Percentiles rank a stretch among this genome's conserved stretches.
Conservation (phyloP, 2,113 vertebrate genomes). For the Typhlomys cinereus region DNA sequence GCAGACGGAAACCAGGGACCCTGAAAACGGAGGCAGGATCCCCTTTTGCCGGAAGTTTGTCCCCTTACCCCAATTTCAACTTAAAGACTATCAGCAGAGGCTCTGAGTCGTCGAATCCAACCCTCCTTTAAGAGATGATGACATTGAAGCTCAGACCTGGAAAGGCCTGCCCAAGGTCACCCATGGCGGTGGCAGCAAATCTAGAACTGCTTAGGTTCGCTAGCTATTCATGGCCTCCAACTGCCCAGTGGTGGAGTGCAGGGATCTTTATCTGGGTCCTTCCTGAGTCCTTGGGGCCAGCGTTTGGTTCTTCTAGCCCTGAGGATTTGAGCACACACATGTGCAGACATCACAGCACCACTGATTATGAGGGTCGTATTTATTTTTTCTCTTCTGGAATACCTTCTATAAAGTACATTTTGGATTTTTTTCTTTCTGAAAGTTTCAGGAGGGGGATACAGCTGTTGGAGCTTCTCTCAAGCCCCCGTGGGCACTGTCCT, state of each 20-base stretch:
- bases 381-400: slow-evolving; percentile 27
- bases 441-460: not conserved
- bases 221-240: slow-evolving; percentile 34
- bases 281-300: slow-evolving; percentile 16
- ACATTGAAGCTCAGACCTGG: slow-evolving; percentile 36
- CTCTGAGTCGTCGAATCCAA: slow-evolving; percentile 36
- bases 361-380: not conserved
- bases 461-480: slow-evolving; percentile 39
- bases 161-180: slow-evolving; percentile 70
- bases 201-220: slow-evolving; percentile 2
- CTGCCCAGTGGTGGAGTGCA: not conserved
- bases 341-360: not conserved
- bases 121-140: slow-evolving; percentile 55
- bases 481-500: slow-evolving; percentile 51
- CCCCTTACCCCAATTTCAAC: not conserved
- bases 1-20: not conserved
- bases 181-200: slow-evolving; percentile 41
- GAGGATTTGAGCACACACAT: not conserved
- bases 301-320: not conserved
- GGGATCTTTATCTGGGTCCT: not conserved
- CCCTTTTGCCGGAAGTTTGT: not conserved
- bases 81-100: not conserved
- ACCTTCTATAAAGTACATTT: slow-evolving; percentile 27
- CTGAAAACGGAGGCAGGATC: not conserved
- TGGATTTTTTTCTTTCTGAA: slow-evolving; percentile 4